These are phyloP conservation scores for Peromyscus leucopus DNA, from an alignment of 2,113 vertebrate species.

Conservation along the genomic window DNA sequence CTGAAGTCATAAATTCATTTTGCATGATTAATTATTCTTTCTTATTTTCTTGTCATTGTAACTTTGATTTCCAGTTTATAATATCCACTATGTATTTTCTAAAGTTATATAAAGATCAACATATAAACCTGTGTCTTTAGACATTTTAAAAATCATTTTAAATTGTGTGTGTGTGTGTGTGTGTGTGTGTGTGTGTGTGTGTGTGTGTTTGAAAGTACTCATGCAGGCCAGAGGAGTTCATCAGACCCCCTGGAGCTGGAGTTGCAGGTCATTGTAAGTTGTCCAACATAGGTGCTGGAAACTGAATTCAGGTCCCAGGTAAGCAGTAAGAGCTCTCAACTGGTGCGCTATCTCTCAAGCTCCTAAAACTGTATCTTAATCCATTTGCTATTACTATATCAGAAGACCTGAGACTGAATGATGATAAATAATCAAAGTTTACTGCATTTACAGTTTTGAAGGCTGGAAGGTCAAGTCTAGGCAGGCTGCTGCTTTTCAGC, in stretches of 20 bases:
- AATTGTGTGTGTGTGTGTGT: not conserved
- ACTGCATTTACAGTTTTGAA: not conserved
- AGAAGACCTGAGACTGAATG: not conserved
- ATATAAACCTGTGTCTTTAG: not conserved
- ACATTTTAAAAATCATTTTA: not conserved
- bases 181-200: not conserved
- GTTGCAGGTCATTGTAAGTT: not conserved
- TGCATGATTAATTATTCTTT: constrained; percentile 18
- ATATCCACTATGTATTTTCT: not conserved
- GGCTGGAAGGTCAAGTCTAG: not conserved
- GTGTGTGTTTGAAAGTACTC: not conserved
- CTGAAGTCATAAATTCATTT: constrained; percentile 2
- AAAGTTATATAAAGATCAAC: not conserved
- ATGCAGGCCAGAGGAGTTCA: not conserved
- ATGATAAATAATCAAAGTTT: not conserved
- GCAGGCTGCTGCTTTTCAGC: not conserved
- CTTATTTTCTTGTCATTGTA: not conserved
- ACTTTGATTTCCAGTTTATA: constrained; percentile 39
- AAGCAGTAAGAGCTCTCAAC: not conserved
- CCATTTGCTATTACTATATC: not conserved
- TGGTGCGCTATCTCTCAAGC: not conserved
- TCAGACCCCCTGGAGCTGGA: not conserved
- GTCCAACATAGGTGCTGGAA: not conserved
- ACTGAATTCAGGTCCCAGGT: not conserved
- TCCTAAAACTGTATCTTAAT: not conserved